Percentiles rank a stretch among this genome's conserved stretches.
phyloP scores from a whole-genome alignment of 2,113 vertebrate species.

The Harpagus bidentatus region DNA sequence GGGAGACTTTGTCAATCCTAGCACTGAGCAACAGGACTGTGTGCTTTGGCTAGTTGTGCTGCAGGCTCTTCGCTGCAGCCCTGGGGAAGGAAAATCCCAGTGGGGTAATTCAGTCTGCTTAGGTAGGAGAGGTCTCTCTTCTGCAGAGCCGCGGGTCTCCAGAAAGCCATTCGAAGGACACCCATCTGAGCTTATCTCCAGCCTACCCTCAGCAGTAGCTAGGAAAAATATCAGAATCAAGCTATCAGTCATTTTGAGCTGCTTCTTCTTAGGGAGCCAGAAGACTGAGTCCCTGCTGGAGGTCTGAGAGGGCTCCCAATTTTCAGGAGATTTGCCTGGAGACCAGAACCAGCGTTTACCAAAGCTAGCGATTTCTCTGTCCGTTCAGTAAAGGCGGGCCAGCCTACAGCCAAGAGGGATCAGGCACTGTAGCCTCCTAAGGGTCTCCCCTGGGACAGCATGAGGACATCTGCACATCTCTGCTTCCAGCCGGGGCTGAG shows the following conservation, averaged over 20 bases:
- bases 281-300: not conserved
- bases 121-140: not conserved
- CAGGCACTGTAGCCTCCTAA: accelerated
- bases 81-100: not conserved
- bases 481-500: not conserved
- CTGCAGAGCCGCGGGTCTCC: not conserved
- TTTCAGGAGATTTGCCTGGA: not conserved
- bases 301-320: not conserved
- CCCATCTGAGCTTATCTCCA: not conserved
- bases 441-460: not conserved
- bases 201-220: not conserved
- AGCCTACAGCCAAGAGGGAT: not conserved
- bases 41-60: not conserved
- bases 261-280: not conserved
- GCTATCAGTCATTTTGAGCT: not conserved
- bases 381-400: not conserved
- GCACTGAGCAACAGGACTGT: not conserved
- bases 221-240: not conserved
- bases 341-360: not conserved
- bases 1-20: not conserved
- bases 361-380: not conserved
- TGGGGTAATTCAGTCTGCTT: not conserved
- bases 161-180: not conserved
- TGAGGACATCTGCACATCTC: not conserved
- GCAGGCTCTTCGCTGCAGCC: not conserved